Conservation (phyloP, 2,888 invertebrate genomes). For the Hybos culiciformis region DNA sequence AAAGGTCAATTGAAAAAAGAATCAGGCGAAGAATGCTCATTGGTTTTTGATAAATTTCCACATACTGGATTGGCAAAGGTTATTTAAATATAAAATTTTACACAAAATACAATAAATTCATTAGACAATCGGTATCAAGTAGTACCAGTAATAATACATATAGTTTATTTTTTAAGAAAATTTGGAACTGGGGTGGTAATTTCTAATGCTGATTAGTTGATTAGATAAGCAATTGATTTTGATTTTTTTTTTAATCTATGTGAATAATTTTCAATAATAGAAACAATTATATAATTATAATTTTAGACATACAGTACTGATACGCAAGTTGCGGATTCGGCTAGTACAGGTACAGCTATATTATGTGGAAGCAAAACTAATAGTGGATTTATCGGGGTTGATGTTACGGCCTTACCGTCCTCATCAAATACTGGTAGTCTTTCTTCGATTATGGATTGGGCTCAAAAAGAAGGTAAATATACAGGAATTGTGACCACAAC, state of each 20-base stretch:
- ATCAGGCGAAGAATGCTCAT: constrained; percentile 43
- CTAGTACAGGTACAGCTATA: constrained; percentile 53
- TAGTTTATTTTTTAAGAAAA: too few species aligned
- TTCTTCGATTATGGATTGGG: constrained; percentile 43
- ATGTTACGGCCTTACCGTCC: constrained; percentile 21
- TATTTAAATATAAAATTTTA: too few species aligned
- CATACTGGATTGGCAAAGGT: constrained; percentile 48
- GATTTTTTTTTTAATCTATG: too few species aligned
- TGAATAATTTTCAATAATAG: too few species aligned
- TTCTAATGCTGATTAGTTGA: too few species aligned
- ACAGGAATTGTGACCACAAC: constrained; percentile 54
- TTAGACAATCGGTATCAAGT: too few species aligned
- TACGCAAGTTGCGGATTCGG: constrained; percentile 54
- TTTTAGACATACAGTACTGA: constrained; percentile 55
- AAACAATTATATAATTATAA: too few species aligned
- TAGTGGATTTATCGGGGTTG: constrained; percentile 42
- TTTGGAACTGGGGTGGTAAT: too few species aligned
- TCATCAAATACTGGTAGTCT: constrained; percentile 35
- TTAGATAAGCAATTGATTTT: too few species aligned
- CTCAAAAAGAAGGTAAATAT: constrained; percentile 41
- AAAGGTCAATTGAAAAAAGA: constrained; percentile 39
- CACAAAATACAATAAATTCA: too few species aligned
- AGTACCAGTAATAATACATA: too few species aligned
- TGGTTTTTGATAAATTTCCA: constrained; percentile 48
- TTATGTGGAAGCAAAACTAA: constrained; percentile 49